Percentiles rank a stretch among this genome's conserved stretches.
Conservation (phyloP, 2,888 invertebrate species). For the Sarcophaga carnaria region DNA sequence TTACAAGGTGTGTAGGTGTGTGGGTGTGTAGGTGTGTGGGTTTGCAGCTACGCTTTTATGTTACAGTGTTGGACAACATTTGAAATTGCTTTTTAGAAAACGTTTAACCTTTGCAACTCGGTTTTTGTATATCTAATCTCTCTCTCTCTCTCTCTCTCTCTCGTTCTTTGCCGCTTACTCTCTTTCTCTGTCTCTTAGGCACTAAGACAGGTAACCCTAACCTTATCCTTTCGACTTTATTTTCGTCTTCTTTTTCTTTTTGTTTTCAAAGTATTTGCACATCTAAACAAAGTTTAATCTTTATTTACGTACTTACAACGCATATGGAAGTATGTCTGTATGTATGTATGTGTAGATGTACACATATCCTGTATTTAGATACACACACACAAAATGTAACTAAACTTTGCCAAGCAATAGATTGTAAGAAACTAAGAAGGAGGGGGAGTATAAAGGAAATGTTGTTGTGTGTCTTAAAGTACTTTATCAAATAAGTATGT, state of each 20-base stretch:
- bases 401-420: too few relatives aligned
- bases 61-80: constrained; percentile 59
- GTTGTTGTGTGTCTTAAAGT: constrained; percentile 46
- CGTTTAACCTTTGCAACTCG: constrained; percentile 57
- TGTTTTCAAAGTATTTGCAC: not conserved
- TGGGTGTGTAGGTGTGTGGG: not conserved
- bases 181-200: not conserved
- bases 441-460: not conserved
- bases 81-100: constrained; percentile 63
- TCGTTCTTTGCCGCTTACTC: not conserved
- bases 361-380: too few relatives aligned
- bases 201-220: constrained; percentile 53
- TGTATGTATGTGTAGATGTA: too few relatives aligned
- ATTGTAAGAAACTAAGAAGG: too few relatives aligned
- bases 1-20: not conserved
- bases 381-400: constrained; percentile 3
- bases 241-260: constrained; percentile 38
- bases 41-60: not conserved
- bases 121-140: not conserved
- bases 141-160: not conserved
- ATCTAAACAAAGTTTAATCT: constrained; percentile 59
- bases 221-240: constrained; percentile 49
- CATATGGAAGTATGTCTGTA: too few relatives aligned
- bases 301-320: constrained; percentile 35
- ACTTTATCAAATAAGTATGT: constrained; percentile 64